Conservation (phyloP, 2,113 vertebrate genomes). For the Eidolon helvum region DNA sequence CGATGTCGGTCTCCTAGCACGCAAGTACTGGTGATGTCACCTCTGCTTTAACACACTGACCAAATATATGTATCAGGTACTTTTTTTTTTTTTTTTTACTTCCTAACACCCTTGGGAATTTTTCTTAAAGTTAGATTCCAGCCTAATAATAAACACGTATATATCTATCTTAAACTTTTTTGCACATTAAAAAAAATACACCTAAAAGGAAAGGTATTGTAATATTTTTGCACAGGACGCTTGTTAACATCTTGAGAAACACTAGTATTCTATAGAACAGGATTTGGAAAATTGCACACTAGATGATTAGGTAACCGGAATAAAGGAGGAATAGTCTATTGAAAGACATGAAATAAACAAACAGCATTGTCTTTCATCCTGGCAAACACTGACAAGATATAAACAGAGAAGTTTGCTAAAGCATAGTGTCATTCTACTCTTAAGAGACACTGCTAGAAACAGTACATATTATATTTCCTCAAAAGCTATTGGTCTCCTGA, state of each 20-base stretch:
- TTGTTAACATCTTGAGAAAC: neutral
- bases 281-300: neutral
- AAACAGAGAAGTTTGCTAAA: neutral
- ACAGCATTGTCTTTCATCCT: neutral
- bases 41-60: neutral
- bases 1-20: too few species aligned
- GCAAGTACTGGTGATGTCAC: rapidly evolving
- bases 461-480: neutral
- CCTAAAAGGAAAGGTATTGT: neutral
- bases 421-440: neutral
- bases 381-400: neutral
- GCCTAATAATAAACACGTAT: neutral
- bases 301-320: neutral
- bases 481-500: neutral
- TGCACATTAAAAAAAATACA: neutral
- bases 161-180: neutral
- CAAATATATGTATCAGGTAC: neutral
- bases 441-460: neutral
- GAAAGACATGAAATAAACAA: neutral
- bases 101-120: neutral
- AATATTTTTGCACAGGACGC: neutral
- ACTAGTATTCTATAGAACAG: neutral
- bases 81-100: neutral
- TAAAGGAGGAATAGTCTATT: neutral
- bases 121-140: neutral